phyloP scores from a whole-genome alignment of 2,797 vertebrate genomes.

The Nyctibius grandis region DNA sequence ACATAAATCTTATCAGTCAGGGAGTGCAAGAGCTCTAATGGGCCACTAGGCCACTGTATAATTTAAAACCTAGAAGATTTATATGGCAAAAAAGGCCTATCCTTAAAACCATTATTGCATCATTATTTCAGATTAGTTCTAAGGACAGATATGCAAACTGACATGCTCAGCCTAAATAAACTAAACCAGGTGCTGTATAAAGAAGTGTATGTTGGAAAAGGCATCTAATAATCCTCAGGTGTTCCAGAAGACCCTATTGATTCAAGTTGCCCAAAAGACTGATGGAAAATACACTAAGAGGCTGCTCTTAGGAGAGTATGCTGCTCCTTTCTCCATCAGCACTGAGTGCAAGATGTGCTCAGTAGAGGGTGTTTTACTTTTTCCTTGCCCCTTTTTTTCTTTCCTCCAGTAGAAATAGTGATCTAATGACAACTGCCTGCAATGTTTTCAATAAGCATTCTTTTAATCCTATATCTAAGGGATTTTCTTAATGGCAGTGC shows the following conservation, averaged over 20 bases:
- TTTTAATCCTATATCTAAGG: background rate
- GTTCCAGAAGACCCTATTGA: background rate
- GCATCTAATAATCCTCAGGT: background rate
- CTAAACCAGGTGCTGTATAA: background rate
- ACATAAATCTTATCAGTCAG: constrained; percentile 29
- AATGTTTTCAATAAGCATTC: background rate
- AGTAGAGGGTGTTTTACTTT: background rate
- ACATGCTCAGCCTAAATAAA: background rate
- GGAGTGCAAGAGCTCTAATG: constrained; percentile 25
- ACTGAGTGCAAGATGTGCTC: background rate
- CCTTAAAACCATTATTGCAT: background rate
- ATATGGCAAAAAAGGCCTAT: background rate
- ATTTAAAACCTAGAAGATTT: constrained; percentile 45
- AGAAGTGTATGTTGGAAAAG: background rate
- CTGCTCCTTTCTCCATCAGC: background rate
- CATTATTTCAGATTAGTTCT: constrained; percentile 15
- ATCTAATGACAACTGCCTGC: background rate
- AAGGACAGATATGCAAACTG: constrained; percentile 1
- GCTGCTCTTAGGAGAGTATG: background rate
- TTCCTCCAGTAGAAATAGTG: background rate
- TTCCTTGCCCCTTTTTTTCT: background rate
- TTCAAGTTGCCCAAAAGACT: background rate
- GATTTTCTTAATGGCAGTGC: background rate
- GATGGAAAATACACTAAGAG: background rate
- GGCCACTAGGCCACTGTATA: constrained; percentile 30